Conservation (phyloP, 2,888 invertebrate genomes). For the Dexiosoma caninum region DNA sequence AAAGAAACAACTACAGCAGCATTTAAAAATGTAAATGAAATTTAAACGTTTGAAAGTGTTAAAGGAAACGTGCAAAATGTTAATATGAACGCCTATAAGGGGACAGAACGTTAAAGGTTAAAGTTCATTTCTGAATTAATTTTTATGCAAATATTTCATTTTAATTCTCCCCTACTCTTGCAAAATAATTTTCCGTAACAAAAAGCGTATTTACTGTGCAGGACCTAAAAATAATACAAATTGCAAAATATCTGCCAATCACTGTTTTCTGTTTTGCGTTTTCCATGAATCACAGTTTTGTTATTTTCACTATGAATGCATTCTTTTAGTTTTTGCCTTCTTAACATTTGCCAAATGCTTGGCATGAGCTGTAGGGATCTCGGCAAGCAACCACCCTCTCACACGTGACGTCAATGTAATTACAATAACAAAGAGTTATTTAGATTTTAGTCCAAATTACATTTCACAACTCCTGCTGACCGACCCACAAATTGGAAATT, state of each 20-base stretch:
- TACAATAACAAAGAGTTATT: conserved; percentile 68
- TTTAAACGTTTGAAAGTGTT: no score
- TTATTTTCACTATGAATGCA: neutral
- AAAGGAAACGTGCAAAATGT: neutral
- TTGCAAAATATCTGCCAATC: no score
- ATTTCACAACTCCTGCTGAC: neutral
- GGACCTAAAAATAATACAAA: no score
- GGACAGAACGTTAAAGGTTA: neutral
- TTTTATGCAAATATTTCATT: no score
- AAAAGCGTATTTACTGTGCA: no score
- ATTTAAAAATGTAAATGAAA: neutral
- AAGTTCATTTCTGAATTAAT: neutral
- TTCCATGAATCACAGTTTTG: neutral
- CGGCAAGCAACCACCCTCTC: neutral
- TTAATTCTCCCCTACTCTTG: no score
- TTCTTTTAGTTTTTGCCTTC: neutral
- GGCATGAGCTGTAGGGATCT: conserved; percentile 37
- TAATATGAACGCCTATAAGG: neutral
- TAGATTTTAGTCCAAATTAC: conserved; percentile 1
- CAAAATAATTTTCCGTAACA: no score
- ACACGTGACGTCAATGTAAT: conserved; percentile 60
- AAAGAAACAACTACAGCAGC: conserved; percentile 10
- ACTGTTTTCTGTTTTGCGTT: no score
- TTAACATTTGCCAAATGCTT: neutral
- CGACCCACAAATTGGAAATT: conserved; percentile 15